Base-by-base conservation (phyloP, 2,113 vertebrate genomes). In the Thunnus maccoyii region DNA sequence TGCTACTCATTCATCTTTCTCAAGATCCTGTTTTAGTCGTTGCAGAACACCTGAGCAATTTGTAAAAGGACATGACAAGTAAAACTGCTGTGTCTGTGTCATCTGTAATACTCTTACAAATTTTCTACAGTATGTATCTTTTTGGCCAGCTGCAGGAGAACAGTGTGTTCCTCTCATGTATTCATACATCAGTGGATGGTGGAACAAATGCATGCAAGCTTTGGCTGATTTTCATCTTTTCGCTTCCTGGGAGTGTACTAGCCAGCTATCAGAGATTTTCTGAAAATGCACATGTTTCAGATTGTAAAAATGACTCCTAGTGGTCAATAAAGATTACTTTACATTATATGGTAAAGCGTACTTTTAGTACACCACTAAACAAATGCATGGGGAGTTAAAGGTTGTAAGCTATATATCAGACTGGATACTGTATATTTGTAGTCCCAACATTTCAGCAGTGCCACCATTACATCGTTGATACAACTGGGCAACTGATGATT, bases 211-310 rank as follows among this genome's bases (percentile, higher is more conserved):
- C 41, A 46, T 63, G 12, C n/a, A 63, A 8, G 41, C 36, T 25
- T 48, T 22, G 27, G 48, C 14, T 16, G 36, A 13, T 32, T 62
- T 36, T 18, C 32, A 17, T 50, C 11, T 73, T 20, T 14, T 17
- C 16, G 18, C 61, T 46, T 67, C 25, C 44, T 54, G 65, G 48
- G 22, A 70, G 16, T 18, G 55, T 27, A 70, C 4, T 2, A 51
- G 14, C n/a, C 10, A 30, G 15, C 30, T 46, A 9, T 48, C n/a
- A 22, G 20, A 46, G 25, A 70, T 30, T 7, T 27, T 12, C 22
- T 9, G 69, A 78, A 68, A 62, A 30, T 30, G 3, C 44, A 74
- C 44, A 56, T 47, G 36, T 41, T 48, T 47, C 16, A 80, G 13
- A n/a, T 30, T 17, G 4, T 47, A 57, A 57, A 64, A 3, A 3